A percentile compares a stretch with the other conserved stretches of the same genome.
Conservation (phyloP, 2,888 invertebrate genomes). For the Hololepta plana region DNA sequence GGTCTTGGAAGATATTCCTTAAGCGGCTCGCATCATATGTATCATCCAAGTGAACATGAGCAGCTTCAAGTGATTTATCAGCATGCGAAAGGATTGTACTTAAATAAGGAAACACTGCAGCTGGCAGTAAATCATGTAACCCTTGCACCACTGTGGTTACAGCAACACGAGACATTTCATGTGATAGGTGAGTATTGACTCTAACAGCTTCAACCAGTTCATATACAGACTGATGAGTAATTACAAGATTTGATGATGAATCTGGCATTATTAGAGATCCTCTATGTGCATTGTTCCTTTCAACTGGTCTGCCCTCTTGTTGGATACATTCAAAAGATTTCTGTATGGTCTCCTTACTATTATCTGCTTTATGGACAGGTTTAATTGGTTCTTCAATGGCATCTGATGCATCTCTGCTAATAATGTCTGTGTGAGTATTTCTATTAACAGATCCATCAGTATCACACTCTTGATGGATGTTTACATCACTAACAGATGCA, state of each 20-base stretch:
- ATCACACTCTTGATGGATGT: too few species aligned
- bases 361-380: constrained; percentile 14
- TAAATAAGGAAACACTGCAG: constrained; percentile 38
- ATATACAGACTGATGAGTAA: constrained; percentile 47
- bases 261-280: background rate
- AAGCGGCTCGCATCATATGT: constrained; percentile 72
- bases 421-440: too few species aligned
- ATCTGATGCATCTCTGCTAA: too few species aligned
- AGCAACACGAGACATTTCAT: constrained; percentile 71
- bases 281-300: background rate
- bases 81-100: constrained; percentile 36
- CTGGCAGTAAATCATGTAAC: constrained; percentile 36
- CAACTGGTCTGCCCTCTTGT: constrained; percentile 1
- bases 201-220: constrained; percentile 65
- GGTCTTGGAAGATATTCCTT: constrained; percentile 63
- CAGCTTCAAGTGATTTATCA: constrained; percentile 37
- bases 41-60: constrained; percentile 49
- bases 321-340: constrained; percentile 16
- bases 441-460: too few species aligned
- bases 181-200: constrained; percentile 67
- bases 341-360: constrained; percentile 16
- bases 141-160: constrained; percentile 53
- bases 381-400: constrained; percentile 18
- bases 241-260: too few species aligned
- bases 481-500: constrained; percentile 1